phyloP scores from a whole-genome alignment of 1,140 invertebrate genomes.

The Heliothis subflexa region DNA sequence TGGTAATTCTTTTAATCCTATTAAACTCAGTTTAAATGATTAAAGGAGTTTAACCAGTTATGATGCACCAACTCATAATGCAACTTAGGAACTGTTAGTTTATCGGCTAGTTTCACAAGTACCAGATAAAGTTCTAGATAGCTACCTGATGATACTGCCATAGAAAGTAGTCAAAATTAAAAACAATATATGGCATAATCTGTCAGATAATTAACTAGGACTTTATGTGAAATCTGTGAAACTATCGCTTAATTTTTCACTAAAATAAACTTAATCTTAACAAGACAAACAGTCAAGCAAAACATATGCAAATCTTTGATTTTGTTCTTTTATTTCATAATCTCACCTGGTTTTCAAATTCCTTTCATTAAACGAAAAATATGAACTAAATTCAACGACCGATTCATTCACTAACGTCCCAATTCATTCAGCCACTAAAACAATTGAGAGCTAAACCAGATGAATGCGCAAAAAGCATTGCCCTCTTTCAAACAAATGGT shows the following conservation, averaged over 20 bases:
- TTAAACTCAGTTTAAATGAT: constrained; percentile 19
- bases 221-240: too few species aligned
- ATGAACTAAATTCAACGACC: neutral
- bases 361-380: neutral
- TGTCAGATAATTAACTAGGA: too few species aligned
- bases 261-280: neutral
- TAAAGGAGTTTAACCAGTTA: neutral
- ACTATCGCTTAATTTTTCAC: too few species aligned
- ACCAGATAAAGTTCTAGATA: too few species aligned
- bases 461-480: constrained; percentile 18
- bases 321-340: too few species aligned
- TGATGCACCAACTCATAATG: too few species aligned
- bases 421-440: constrained; percentile 10
- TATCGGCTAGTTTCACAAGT: too few species aligned
- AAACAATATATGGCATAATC: too few species aligned
- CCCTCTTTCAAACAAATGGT: constrained; percentile 9
- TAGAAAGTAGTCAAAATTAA: too few species aligned
- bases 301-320: neutral
- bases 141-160: too few species aligned
- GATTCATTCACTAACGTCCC: neutral
- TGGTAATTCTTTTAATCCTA: constrained; percentile 26
- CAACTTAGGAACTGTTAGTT: too few species aligned
- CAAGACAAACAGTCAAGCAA: neutral
- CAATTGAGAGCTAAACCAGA: constrained; percentile 14
- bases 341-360: too few species aligned